Evolutionary conservation across 2,797 vertebrate species (phyloP).

Genomic region (Megalops cyprinoides): DNA sequence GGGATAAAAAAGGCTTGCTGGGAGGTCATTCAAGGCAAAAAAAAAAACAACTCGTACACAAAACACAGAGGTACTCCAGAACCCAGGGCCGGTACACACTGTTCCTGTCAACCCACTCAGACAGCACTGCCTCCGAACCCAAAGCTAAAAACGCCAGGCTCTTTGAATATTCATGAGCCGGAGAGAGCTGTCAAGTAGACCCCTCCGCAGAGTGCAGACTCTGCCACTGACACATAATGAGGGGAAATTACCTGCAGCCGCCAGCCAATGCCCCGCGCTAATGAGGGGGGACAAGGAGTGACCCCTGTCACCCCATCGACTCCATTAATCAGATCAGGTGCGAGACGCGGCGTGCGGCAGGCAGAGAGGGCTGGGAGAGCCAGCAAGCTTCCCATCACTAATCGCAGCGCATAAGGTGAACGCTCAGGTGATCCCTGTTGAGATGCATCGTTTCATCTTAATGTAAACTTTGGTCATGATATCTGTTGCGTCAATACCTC

Average conservation of each 20-base stretch:
- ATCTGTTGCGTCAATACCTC: too few relatives aligned
- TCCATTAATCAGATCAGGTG: constrained; percentile 76
- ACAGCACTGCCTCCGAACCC: background rate
- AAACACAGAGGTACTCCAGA: background rate
- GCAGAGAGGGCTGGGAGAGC: constrained; percentile 32
- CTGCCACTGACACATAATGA: constrained; percentile 72
- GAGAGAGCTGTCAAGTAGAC: constrained; percentile 31
- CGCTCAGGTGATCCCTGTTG: background rate
- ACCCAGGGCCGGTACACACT: background rate
- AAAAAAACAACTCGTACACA: background rate
- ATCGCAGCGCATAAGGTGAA: background rate
- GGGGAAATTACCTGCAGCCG: constrained; percentile 74
- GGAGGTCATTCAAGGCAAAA: background rate
- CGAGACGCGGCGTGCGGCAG: constrained; percentile 60
- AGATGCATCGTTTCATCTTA: background rate
- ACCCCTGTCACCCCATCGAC: constrained; percentile 67
- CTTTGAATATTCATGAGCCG: constrained; percentile 19
- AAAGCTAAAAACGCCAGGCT: background rate
- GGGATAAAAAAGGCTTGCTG: too few relatives aligned
- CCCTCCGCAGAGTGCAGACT: constrained; percentile 24
- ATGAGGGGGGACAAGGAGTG: constrained; percentile 66
- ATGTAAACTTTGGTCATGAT: background rate
- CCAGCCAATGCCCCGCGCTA: constrained; percentile 74
- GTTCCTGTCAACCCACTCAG: background rate
- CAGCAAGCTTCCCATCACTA: background rate